Base-by-base conservation (phyloP, 2,113 vertebrate species). In the Gambusia holbrooki region DNA sequence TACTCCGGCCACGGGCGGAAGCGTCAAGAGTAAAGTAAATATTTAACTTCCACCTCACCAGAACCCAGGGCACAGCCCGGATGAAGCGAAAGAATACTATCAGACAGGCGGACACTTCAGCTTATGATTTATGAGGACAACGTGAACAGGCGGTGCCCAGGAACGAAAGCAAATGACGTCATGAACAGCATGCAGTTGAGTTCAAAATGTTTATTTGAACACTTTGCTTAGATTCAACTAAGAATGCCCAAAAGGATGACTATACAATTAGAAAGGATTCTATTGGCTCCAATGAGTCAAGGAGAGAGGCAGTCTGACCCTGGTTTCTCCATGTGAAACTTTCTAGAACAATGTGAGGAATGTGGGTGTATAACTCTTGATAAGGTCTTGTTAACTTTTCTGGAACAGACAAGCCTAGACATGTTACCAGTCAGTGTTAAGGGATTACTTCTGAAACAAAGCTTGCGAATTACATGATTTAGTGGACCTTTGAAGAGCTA, bases 341-440 rank as follows among this genome's bases (percentile, higher is more conserved):
- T 9, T 14, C 4, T 1, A 6, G 1, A 79, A 86, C 78, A 79
- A 91, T 90, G 88, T 54, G 33, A 79, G 60, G 80, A 90, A 94
- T 89, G 87, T 79, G 83, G 75, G 86, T 79, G 81, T 76, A 69
- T 63, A 69, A n/a, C 58, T 28, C 30, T 14, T 33, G 25, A 9
- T 69, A 40, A 37, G 58, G 37, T 54, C 62, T 71, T 71, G 76
- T 81, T 62, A 51, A 77, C 71, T 63, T 42, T 37, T 51, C 45
- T 12, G 45, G 66, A 64, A 33, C 1, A 29, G 66, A 79, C 87
- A 86, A 77, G 89, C 67, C 63, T 25, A 15, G 84, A 79, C 89
- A 84, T 79, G 81, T 63, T 35, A 14, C 11, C 8, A 25, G 13
- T 27, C 27, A 66, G 4, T 1, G 19, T 30, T 51, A 62, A 29